Percentiles rank a stretch among this genome's conserved stretches.
Evolutionary conservation across 2,888 invertebrate genomes (phyloP).

Genomic region (Leptopterna dolabrata): DNA sequence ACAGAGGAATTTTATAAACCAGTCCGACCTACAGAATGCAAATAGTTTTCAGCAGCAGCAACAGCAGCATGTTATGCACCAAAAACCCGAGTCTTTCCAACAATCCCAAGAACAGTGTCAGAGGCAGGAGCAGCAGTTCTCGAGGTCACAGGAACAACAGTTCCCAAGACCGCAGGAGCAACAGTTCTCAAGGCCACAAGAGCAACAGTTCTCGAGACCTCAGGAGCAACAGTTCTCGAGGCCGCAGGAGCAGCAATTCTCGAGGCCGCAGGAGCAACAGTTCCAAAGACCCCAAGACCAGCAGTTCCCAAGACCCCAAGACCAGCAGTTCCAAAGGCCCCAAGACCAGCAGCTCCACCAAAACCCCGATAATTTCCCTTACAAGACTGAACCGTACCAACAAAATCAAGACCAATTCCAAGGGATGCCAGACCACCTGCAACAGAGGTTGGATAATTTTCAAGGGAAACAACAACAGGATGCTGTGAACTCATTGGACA

Average conservation of each 20-base stretch:
- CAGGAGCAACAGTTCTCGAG: constrained; percentile 33
- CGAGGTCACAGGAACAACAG: background rate
- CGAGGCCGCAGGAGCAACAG: constrained; percentile 43
- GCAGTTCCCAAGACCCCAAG: constrained; percentile 40
- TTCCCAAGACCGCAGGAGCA: background rate
- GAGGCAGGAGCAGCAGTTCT: constrained; percentile 10
- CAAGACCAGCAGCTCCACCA: constrained; percentile 27
- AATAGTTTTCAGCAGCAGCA: constrained; percentile 41
- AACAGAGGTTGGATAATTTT: constrained; percentile 51
- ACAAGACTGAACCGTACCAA: constrained; percentile 54
- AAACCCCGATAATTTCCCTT: constrained; percentile 41
- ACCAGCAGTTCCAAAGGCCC: constrained; percentile 6
- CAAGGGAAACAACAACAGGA: constrained; percentile 53
- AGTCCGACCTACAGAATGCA: constrained; percentile 48
- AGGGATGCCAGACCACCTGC: constrained; percentile 19
- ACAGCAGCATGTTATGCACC: constrained; percentile 38
- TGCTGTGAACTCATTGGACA: constrained; percentile 44
- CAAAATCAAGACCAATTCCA: constrained; percentile 38
- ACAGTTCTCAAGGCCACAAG: constrained; percentile 6
- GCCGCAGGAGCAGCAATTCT: constrained; percentile 48
- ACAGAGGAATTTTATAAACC: constrained; percentile 40
- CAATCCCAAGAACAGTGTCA: constrained; percentile 37
- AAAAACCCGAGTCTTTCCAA: constrained; percentile 28
- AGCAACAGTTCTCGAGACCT: constrained; percentile 7
- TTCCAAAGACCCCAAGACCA: constrained; percentile 32